Evolutionary conservation across 2,888 invertebrate genomes (phyloP).

Genomic region (Clunio marinus): DNA sequence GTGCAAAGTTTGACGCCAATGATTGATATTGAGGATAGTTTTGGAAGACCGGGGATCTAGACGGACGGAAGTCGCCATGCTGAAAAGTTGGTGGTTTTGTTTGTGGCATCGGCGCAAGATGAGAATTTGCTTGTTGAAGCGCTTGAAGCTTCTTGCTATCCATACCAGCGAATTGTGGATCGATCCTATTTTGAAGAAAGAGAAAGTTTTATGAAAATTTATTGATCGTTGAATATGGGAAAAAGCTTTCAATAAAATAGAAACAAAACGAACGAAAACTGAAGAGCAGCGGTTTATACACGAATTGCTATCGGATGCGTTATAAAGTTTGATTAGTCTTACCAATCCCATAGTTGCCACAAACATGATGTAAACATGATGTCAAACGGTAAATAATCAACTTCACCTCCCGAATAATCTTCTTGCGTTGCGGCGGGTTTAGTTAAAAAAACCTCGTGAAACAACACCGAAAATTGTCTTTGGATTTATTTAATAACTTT

Average conservation of each 20-base stretch:
- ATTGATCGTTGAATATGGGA: background rate
- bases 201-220: constrained; percentile 39
- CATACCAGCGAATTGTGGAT: constrained; percentile 64
- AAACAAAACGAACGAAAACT: constrained; percentile 44
- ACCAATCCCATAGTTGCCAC: constrained; percentile 62
- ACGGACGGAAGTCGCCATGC: constrained; percentile 55
- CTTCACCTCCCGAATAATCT: background rate
- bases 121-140: constrained; percentile 48
- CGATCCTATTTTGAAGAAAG: constrained; percentile 57
- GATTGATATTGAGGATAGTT: constrained; percentile 44
- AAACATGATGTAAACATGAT: constrained; percentile 58
- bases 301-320: constrained; percentile 25
- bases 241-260: constrained; percentile 40
- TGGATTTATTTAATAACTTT: background rate
- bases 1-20: constrained; percentile 43
- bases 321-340: constrained; percentile 44
- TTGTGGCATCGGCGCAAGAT: constrained; percentile 51
- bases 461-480: background rate
- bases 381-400: constrained; percentile 11
- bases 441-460: no score
- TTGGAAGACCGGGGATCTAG: constrained; percentile 53
- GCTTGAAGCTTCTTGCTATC: constrained; percentile 61
- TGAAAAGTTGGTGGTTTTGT: constrained; percentile 53
- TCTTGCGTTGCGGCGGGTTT: background rate
- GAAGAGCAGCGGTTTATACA: constrained; percentile 41